A percentile compares a stretch with the other conserved stretches of the same genome.
Conservation (phyloP, 2,113 vertebrate genomes). For the Carettochelys insculpta region DNA sequence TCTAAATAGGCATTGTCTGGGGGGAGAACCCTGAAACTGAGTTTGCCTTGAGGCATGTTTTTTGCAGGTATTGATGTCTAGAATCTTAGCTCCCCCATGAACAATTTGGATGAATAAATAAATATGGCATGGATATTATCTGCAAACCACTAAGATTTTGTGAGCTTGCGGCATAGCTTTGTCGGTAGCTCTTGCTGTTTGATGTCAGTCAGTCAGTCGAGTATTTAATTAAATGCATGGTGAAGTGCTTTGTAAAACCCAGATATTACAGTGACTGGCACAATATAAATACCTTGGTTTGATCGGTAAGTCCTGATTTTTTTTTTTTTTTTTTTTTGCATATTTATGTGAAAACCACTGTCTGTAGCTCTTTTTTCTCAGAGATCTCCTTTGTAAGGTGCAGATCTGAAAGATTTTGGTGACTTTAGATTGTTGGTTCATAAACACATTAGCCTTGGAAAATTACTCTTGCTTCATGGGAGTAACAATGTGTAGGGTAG, state of each 20-base stretch:
- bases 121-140: background rate
- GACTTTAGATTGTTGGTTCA: background rate
- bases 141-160: background rate
- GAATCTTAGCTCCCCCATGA: background rate
- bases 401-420: background rate
- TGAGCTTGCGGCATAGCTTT: background rate
- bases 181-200: background rate
- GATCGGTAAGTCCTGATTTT: background rate
- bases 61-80: background rate
- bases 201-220: background rate
- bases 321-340: background rate
- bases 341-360: background rate
- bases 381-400: background rate
- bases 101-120: background rate
- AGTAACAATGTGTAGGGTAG: background rate
- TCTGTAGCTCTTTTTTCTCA: background rate
- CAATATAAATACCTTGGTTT: background rate
- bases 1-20: background rate
- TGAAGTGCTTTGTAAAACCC: background rate
- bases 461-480: background rate
- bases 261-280: background rate
- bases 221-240: constrained; percentile 19
- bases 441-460: background rate
- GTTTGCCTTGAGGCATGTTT: constrained; percentile 2
- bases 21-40: background rate